Evolutionary conservation across 2,888 invertebrate genomes (phyloP), one percentile per base, ranked within the genome.

Genomic region (Carabus problematicus): DNA sequence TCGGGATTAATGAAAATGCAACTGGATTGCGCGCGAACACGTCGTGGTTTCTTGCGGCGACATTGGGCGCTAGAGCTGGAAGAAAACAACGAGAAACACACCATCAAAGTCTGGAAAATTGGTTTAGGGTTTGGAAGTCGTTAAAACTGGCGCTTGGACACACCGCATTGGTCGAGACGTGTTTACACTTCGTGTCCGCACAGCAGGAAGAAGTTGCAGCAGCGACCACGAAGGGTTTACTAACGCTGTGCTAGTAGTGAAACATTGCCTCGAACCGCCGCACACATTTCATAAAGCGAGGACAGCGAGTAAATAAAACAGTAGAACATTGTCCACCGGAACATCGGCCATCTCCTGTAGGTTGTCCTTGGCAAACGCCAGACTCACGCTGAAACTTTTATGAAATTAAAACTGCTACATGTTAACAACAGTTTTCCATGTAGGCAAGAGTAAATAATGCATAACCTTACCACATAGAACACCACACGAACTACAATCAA

Each of bases 101-200:
- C 43, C 61, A 47, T 61, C 61, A 47, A 61, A 61, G 61, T 61
- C 61, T 61, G 61, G 61, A 61, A 47, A 61, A 61, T 61, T 47
- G 61, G 61, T 61, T 61, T 61, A 18, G 47, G 61, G 61, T 61
- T 61, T 61, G 45, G 56, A 18, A 56, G 56, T 61, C 61, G 47
- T 61, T 61, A 61, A 61, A 43, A 18, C 16, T 56, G 56, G 40
- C 56, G 40, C 39, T n/a, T 12, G n/a, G 16, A 16, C 12, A 16
- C 12, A 7, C 18, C 29, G 60, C 42, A 60, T 60, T 60, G 60
- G 43, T 18, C 41, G 43, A n/a, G 60, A 43, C n/a, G 60, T 60
- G 60, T 60, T 60, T 60, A 60, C 60, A 42, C 41, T 60, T 41
- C 19, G 40, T 56, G 56, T 52, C 16, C 52, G 52, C 52, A 18